These are phyloP conservation scores for Herpailurus yagouaroundi DNA, from an alignment of 2,113 vertebrate species.

Conservation along the genomic window DNA sequence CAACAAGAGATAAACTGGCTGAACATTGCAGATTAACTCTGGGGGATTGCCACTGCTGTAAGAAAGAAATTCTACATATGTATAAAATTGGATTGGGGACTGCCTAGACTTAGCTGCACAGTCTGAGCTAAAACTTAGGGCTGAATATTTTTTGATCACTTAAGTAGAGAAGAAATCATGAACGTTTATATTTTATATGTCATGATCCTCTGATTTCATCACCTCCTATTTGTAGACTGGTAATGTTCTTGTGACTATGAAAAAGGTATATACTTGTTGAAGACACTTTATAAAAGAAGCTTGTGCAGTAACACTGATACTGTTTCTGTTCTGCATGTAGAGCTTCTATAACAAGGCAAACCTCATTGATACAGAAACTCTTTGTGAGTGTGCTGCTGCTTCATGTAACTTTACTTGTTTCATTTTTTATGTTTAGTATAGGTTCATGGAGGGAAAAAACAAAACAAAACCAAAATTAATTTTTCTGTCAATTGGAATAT, in stretches of 20 bases:
- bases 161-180: not conserved
- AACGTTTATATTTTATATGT: not conserved
- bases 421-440: not conserved
- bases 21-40: constrained; percentile 1
- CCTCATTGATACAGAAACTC: not conserved
- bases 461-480: not conserved
- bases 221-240: not conserved
- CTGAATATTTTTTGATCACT: constrained; percentile 19
- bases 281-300: not conserved
- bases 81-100: constrained; percentile 30
- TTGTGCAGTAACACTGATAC: too few relatives aligned
- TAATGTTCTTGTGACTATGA: not conserved
- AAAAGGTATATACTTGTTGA: not conserved
- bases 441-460: not conserved
- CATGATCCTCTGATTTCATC: not conserved
- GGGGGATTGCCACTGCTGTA: not conserved
- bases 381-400: not conserved
- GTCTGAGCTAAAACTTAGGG: not conserved
- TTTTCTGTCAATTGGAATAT: not conserved
- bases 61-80: constrained; percentile 17
- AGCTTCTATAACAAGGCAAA: not conserved
- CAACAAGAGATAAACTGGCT: not conserved
- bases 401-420: not conserved
- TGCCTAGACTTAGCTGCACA: constrained; percentile 12
- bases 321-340: not conserved